phyloP scores from a whole-genome alignment of 2,113 vertebrate species.

The Melanostigma gelatinosum region DNA sequence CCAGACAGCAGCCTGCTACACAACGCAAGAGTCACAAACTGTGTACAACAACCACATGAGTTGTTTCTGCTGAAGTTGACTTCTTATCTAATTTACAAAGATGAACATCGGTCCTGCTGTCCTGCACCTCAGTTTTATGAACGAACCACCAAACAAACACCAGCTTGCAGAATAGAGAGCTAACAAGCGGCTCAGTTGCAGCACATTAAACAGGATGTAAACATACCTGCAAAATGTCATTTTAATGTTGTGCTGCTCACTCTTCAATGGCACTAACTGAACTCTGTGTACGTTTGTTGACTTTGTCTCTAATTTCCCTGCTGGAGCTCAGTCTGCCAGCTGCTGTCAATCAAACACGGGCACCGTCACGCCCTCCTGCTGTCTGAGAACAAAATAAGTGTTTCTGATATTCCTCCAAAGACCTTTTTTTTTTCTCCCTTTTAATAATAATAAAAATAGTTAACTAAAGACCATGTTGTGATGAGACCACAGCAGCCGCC shows the following conservation, averaged over 20 bases:
- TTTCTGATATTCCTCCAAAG: not conserved
- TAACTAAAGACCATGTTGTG: not conserved
- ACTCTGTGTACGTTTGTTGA: not conserved
- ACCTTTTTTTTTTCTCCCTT: not conserved
- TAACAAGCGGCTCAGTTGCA: not conserved
- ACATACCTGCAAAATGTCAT: not conserved
- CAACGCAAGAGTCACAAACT: not conserved
- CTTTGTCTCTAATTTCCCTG: not conserved
- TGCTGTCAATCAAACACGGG: not conserved
- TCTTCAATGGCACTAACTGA: not conserved
- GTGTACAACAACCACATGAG: not conserved
- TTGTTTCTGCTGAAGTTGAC: not conserved
- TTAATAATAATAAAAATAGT: not conserved
- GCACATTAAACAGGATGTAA: not conserved
- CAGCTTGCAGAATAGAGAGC: not conserved
- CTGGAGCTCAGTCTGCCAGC: not conserved
- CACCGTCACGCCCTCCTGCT: too few species aligned
- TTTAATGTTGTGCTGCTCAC: not conserved
- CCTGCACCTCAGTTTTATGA: not conserved
- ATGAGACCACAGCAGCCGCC: too few species aligned
- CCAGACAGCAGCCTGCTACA: not conserved
- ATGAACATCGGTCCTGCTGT: not conserved
- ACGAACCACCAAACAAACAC: not conserved
- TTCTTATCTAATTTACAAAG: not conserved
- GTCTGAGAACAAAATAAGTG: not conserved